phyloP scores from a whole-genome alignment of 2,888 invertebrate genomes.

The Arge pagana region DNA sequence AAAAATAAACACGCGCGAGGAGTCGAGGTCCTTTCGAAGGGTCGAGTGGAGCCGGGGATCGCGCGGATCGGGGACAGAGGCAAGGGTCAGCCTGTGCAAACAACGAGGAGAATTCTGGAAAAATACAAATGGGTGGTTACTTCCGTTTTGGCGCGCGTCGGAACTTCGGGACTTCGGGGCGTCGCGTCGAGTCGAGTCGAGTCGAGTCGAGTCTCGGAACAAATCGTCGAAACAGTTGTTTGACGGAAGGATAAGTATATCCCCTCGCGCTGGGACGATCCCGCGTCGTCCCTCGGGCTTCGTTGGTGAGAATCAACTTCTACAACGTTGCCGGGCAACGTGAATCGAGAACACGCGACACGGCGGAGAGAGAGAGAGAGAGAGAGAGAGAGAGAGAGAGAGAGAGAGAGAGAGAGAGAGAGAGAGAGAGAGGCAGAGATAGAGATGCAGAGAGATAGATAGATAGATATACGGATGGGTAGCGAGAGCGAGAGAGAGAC shows the following conservation, averaged over 20 bases:
- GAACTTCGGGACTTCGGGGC: slow-evolving; percentile 13
- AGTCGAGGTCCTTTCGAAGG: slow-evolving; percentile 9
- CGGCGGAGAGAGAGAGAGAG: too few relatives aligned
- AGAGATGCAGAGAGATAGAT: too few relatives aligned
- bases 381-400: too few relatives aligned
- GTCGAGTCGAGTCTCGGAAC: neutral
- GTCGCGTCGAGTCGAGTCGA: neutral
- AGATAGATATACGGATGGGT: too few relatives aligned
- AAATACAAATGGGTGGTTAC: slow-evolving; percentile 30
- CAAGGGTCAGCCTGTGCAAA: slow-evolving; percentile 43
- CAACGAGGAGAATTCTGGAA: slow-evolving; percentile 27
- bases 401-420: too few relatives aligned
- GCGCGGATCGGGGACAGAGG: slow-evolving; percentile 26
- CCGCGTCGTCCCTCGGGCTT: neutral
- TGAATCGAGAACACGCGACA: too few relatives aligned
- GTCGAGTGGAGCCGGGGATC: slow-evolving; percentile 29
- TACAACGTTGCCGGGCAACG: too few relatives aligned
- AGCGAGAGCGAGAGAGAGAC: too few relatives aligned
- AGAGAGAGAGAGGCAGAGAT: too few relatives aligned
- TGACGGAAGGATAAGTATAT: neutral
- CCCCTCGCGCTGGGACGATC: neutral
- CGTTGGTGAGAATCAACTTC: too few relatives aligned
- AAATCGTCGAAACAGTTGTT: slow-evolving; percentile 8
- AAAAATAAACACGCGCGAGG: slow-evolving; percentile 49
- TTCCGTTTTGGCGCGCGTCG: slow-evolving; percentile 31